Evolutionary conservation across 1,140 invertebrate genomes (phyloP).

Genomic region (Brachionus rotundiformis): DNA sequence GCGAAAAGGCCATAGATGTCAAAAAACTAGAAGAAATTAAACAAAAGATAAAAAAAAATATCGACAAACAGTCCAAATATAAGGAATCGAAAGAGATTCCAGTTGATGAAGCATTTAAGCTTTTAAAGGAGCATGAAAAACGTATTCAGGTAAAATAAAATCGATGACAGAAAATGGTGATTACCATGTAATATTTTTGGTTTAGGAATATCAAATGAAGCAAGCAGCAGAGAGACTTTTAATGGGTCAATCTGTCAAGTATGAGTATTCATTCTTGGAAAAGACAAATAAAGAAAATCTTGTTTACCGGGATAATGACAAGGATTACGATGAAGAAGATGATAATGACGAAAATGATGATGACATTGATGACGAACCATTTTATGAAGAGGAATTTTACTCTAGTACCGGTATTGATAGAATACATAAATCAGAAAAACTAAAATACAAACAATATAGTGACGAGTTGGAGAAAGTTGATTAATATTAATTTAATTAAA

Average conservation of each 20-base stretch:
- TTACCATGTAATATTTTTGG: too few relatives aligned
- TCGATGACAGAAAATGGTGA: too few relatives aligned
- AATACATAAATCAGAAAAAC: conserved; percentile 6
- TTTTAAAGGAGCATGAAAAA: conserved; percentile 46
- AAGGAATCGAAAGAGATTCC: conserved; percentile 35
- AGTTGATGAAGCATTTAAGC: conserved; percentile 37
- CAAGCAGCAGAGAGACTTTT: conserved; percentile 37
- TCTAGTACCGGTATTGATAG: background rate
- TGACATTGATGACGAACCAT: background rate
- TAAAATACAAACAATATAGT: conserved; percentile 16
- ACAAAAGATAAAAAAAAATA: background rate
- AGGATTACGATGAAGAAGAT: background rate
- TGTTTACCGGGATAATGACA: background rate
- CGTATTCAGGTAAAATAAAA: conserved; percentile 17
- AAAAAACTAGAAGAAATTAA: conserved; percentile 15
- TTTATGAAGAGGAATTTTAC: background rate
- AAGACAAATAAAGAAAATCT: conserved; percentile 26
- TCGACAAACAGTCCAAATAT: background rate
- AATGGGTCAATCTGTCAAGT: conserved; percentile 35
- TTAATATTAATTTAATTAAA: background rate
- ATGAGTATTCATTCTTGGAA: conserved; percentile 30
- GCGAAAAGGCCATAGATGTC: conserved; percentile 19
- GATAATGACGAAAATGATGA: background rate
- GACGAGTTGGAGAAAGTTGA: conserved; percentile 27
- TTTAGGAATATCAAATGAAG: conserved; percentile 45